Percentiles rank a stretch among this genome's conserved stretches.
These are phyloP conservation scores for Metopolophium dirhodum DNA, from an alignment of 1,140 invertebrate species.

Conservation along the genomic window DNA sequence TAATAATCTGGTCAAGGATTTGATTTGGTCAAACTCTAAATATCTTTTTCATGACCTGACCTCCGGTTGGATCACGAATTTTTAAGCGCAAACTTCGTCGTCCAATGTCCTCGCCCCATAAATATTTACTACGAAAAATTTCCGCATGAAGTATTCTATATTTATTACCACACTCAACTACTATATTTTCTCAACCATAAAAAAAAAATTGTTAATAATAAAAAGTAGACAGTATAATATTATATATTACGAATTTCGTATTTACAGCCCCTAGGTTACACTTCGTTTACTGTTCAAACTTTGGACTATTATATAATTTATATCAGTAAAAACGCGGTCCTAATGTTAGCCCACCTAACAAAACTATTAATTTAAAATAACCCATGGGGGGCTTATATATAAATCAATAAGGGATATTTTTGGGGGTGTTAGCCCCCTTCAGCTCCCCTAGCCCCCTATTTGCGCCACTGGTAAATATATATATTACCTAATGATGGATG, in stretches of 20 bases:
- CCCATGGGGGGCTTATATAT: too few species aligned
- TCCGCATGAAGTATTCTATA: background rate
- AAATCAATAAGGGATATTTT: too few species aligned
- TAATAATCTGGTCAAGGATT: slow-evolving; percentile 54
- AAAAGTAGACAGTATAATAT: background rate
- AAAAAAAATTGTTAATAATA: background rate
- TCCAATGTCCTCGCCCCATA: slow-evolving; percentile 3
- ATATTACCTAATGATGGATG: background rate
- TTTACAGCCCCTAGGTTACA: background rate
- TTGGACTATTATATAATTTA: background rate
- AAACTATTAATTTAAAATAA: too few species aligned
- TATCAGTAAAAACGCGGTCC: background rate
- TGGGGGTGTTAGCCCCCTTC: too few species aligned
- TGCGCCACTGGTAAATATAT: too few species aligned
- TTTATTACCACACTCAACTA: background rate
- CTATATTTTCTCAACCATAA: background rate
- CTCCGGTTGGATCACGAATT: slow-evolving; percentile 15
- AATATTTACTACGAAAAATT: background rate
- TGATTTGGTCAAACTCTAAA: slow-evolving; percentile 61
- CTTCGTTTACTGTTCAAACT: background rate
- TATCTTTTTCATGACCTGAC: slow-evolving; percentile 58
- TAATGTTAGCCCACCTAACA: too few species aligned
- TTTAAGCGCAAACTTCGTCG: background rate
- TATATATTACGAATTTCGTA: background rate
- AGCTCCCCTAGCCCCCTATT: too few species aligned